Evolutionary conservation across 1,140 invertebrate genomes (phyloP), one percentile per base, ranked within the genome.

Genomic region (Chironomus striatipennis): DNA sequence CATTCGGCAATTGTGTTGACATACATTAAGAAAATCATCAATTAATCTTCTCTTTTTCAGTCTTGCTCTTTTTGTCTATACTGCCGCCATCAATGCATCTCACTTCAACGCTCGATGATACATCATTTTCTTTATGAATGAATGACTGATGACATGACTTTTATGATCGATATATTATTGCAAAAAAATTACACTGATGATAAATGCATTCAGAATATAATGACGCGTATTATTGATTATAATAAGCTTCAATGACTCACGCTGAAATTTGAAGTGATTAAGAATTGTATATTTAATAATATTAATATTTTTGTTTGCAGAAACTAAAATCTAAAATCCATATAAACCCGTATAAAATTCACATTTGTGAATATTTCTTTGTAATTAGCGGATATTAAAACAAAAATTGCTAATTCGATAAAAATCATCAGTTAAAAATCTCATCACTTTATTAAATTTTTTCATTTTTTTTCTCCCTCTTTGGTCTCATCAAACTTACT

Each of bases 71-170:
- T 34, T 34, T 34, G 24, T 34, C 24, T 34, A 34, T 34, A 34
- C 24, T 34, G 24, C 24, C 24, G 24, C 24, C 24, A 34, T 34
- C 24, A 34, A 34, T 34, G 24, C 24, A 34, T 1, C 24, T 34
- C 1, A 34, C 24, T 34, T 34, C 24, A 34, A 2, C 24, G 24
- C 24, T 34, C 24, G 24, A 34, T 34, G 24, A 34, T 34, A 34
- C 24, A 34, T 34, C 24, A 34, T 34, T 34, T 34, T 34, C 24
- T 34, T 57, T 57, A 57, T 57, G n/a, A 57, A 57, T 57, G n/a
- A 57, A 57, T 57, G 47, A n/a, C 47, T 57, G 47, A 57, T 57
- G 47, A 57, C 47, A 57, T 57, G 47, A 57, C 12, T 57, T 57
- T 57, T 57, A 57, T 57, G 47, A 57, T 57, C 47, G 47, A 57